Base-by-base conservation (phyloP, 2,888 invertebrate species). In the Limnephilus auricula region DNA sequence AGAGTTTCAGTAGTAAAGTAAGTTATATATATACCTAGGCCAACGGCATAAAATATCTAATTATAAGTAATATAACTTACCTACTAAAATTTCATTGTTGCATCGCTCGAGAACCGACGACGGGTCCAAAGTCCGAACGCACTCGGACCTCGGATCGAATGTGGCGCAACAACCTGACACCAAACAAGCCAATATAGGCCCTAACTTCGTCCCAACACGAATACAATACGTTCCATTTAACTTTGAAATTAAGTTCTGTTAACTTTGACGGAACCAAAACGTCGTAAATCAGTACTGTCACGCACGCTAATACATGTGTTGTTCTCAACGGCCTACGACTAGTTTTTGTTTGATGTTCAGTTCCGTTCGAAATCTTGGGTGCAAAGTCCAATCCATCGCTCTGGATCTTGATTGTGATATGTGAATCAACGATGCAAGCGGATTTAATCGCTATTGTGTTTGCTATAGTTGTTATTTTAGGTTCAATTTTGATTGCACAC, bases 51-150 rank as follows among this genome's bases (percentile, higher is more conserved):
- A 65, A 65, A 32, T 83, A 83, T 1, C 83, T 83, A 83, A 34
- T 34, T 18, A 80, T 78, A 90, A 45, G 40, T 31, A 80, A 86
- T 83, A 86, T 86, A 85, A 78, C 32, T 90, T 31, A 79, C 84
- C 79, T 85, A 32, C 90, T 37, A 85, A 80, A 88, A 89, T 89
- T 91, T 91, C 89, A 91, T 91, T 89, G 89, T 91, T 82, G 79
- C 89, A 89, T 89, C 89, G 91, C 89, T 82, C 40, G 87, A 90
- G 86, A 92, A 89, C 89, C 65, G 65, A 65, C n/a, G 65, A 25
- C 88, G 87, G 92, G 94, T 94, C 93, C 94, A 94, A 94, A 94
- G 94, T 94, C 94, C 87, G 34, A 79, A 18, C 34, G 37, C 2
- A 45, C 34, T 15, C 13, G 13, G 12, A 94, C 34, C 30, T 30